Conservation (phyloP, 2,113 vertebrate species). For the Castor canadensis region DNA sequence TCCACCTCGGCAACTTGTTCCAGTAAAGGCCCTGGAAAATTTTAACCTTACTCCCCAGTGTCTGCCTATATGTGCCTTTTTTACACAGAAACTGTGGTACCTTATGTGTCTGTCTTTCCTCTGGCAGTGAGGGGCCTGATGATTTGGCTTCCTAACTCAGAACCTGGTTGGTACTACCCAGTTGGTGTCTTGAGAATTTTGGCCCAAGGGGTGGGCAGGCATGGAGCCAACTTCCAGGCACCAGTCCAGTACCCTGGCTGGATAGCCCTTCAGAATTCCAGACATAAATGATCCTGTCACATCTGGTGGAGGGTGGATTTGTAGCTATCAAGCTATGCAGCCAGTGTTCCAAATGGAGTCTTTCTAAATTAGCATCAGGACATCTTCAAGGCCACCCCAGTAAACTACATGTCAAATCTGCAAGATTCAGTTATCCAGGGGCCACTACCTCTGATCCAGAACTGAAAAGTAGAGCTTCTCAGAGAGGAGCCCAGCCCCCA, state of each 20-base stretch:
- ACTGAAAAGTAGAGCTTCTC: neutral
- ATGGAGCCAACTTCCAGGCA: constrained; percentile 26
- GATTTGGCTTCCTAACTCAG: neutral
- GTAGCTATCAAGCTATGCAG: constrained; percentile 10
- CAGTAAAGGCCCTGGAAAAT: neutral
- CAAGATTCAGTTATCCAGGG: constrained; percentile 27
- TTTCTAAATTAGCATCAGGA: constrained; percentile 60
- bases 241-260: constrained; percentile 15
- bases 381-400: constrained; percentile 57
- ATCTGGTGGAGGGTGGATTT: constrained; percentile 34
- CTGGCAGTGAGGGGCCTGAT: neutral
- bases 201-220: neutral
- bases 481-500: neutral
- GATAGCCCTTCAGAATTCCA: constrained; percentile 45
- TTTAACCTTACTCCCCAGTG: neutral
- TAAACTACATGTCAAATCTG: constrained; percentile 40
- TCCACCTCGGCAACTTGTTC: neutral
- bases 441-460: neutral
- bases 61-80: neutral
- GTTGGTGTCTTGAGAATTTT: constrained; percentile 36
- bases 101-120: neutral
- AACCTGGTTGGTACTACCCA: neutral
- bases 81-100: neutral
- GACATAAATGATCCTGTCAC: constrained; percentile 43
- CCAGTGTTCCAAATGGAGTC: constrained; percentile 40